Percentiles rank a stretch among this genome's conserved stretches.
phyloP scores from a whole-genome alignment of 2,113 vertebrate genomes.

The Marmota monax region DNA sequence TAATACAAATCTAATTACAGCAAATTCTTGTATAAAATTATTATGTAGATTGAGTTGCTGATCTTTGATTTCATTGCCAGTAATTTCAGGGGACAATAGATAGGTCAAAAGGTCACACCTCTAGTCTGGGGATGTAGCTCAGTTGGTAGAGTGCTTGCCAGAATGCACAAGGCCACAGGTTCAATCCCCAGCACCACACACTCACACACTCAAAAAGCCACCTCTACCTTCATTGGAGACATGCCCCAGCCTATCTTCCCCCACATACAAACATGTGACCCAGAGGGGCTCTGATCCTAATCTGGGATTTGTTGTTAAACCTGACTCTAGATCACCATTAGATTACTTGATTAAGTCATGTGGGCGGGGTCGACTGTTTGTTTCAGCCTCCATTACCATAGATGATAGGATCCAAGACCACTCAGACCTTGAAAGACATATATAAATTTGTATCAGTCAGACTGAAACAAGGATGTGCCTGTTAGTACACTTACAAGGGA shows the following conservation, averaged over 20 bases:
- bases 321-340: not conserved
- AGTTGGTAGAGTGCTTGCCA: no score
- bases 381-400: not conserved
- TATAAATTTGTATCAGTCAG: not conserved
- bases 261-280: not conserved
- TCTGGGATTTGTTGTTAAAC: not conserved
- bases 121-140: no score
- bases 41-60: not conserved
- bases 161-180: no score
- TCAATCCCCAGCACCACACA: no score
- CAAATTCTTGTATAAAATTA: not conserved
- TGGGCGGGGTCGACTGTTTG: not conserved
- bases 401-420: not conserved
- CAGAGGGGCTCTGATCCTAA: not conserved
- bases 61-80: not conserved
- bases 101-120: not conserved
- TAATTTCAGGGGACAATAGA: not conserved
- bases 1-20: slow-evolving; percentile 27
- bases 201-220: not conserved
- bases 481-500: not conserved
- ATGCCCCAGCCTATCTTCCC: not conserved
- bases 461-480: not conserved
- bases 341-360: not conserved
- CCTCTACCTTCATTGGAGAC: not conserved
- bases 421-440: not conserved